phyloP scores from a whole-genome alignment of 2,113 vertebrate genomes.

The Tyto alba region DNA sequence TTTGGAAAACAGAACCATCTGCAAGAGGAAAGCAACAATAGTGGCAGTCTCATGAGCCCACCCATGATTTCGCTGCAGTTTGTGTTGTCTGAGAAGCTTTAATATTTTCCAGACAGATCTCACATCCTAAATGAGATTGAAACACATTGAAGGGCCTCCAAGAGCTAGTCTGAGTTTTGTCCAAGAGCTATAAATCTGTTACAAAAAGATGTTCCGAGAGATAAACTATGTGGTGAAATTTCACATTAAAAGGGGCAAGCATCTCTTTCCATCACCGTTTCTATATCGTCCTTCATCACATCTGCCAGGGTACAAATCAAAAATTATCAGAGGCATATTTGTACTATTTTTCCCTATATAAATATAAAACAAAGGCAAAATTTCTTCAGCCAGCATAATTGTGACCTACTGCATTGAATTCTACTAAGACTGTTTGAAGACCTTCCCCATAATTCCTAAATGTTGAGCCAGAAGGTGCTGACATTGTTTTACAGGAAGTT shows the following conservation, averaged over 20 bases:
- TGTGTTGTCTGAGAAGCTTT: background rate
- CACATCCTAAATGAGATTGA: background rate
- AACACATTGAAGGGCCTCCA: background rate
- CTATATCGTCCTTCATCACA: background rate
- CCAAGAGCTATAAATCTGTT: background rate
- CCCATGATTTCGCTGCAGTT: background rate
- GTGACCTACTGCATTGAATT: background rate
- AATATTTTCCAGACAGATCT: background rate
- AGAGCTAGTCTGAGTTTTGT: background rate
- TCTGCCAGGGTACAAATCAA: background rate
- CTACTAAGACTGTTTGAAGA: background rate
- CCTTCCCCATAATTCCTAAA: background rate
- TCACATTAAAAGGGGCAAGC: background rate
- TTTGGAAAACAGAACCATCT: background rate
- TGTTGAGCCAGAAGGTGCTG: background rate
- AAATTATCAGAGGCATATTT: background rate
- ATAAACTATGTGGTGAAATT: background rate
- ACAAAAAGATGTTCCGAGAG: background rate
- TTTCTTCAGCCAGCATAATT: background rate
- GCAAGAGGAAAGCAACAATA: background rate
- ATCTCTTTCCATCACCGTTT: background rate
- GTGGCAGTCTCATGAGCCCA: background rate
- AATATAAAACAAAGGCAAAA: background rate
- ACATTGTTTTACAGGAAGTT: background rate
- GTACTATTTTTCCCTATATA: background rate